Evolutionary conservation across 2,797 vertebrate genomes (phyloP).

Genomic region (Okamejei kenojei): DNA sequence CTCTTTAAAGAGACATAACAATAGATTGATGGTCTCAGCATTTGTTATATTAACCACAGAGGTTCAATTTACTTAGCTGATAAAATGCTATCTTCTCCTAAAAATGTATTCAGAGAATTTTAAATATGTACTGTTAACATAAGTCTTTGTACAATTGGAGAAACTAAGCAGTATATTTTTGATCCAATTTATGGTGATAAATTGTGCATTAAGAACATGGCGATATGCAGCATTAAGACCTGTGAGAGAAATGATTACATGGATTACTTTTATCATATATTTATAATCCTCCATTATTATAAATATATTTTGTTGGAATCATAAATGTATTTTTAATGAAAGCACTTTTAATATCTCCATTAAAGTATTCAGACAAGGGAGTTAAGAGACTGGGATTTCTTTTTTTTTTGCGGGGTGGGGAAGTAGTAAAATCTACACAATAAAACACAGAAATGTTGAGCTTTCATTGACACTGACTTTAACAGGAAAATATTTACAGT

Average conservation of each 20-base stretch:
- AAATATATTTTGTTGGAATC: neutral
- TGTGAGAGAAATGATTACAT: neutral
- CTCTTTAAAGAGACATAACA: neutral
- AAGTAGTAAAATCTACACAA: too few relatives aligned
- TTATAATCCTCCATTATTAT: neutral
- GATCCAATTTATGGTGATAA: neutral
- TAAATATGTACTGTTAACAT: neutral
- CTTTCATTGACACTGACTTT: neutral
- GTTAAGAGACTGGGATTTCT: neutral
- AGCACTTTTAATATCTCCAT: neutral
- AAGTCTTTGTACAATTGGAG: neutral
- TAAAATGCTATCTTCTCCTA: neutral
- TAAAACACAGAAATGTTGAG: too few relatives aligned
- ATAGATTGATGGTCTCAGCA: neutral
- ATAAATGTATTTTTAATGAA: neutral
- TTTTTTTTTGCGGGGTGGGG: neutral
- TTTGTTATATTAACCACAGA: neutral
- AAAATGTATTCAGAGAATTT: neutral
- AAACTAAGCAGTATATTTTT: neutral
- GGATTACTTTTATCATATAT: neutral
- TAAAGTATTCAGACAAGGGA: neutral
- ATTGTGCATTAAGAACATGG: too few relatives aligned
- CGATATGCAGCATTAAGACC: neutral
- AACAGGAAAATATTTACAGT: neutral
- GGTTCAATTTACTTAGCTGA: neutral